phyloP scores from a whole-genome alignment of 2,113 vertebrate genomes.

The Panurus biarmicus region DNA sequence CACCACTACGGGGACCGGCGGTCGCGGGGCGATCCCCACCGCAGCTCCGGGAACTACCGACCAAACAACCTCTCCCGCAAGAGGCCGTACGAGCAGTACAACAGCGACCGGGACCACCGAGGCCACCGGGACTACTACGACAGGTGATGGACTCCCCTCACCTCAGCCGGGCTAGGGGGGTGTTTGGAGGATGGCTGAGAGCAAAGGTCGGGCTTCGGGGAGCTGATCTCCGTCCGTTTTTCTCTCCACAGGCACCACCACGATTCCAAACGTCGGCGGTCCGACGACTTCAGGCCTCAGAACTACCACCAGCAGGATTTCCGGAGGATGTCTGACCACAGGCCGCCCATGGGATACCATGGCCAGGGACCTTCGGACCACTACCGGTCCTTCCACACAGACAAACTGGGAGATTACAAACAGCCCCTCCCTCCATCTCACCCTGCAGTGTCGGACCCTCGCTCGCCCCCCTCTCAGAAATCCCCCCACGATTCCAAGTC shows the following conservation, averaged over 20 bases:
- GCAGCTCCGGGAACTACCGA: conserved; percentile 84
- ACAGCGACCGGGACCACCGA: conserved; percentile 89
- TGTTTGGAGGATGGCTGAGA: accelerated
- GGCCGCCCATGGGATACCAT: conserved; percentile 76
- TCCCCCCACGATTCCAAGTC: conserved; percentile 91
- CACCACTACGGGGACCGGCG: conserved; percentile 89
- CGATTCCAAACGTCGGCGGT: conserved; percentile 87
- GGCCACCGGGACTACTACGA: conserved; percentile 92
- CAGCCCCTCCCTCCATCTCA: conserved; percentile 76
- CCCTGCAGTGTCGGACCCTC: conserved; percentile 80
- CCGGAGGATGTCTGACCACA: conserved; percentile 87
- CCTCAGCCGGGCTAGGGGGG: background rate
- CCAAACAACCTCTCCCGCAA: conserved; percentile 86
- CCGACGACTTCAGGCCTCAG: conserved; percentile 87
- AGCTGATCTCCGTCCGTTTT: background rate
- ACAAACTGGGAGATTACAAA: conserved; percentile 82
- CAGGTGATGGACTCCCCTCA: conserved; percentile 65
- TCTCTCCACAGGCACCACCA: conserved; percentile 78
- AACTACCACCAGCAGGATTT: conserved; percentile 92
- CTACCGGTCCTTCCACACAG: conserved; percentile 86
- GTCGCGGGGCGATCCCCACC: conserved; percentile 81
- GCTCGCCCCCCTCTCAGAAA: conserved; percentile 89
- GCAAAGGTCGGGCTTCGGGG: accelerated
- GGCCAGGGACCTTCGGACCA: conserved; percentile 84
- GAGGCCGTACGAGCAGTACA: conserved; percentile 89